Evolutionary conservation across 2,797 vertebrate genomes (phyloP).

Genomic region (Acanthornis magna): DNA sequence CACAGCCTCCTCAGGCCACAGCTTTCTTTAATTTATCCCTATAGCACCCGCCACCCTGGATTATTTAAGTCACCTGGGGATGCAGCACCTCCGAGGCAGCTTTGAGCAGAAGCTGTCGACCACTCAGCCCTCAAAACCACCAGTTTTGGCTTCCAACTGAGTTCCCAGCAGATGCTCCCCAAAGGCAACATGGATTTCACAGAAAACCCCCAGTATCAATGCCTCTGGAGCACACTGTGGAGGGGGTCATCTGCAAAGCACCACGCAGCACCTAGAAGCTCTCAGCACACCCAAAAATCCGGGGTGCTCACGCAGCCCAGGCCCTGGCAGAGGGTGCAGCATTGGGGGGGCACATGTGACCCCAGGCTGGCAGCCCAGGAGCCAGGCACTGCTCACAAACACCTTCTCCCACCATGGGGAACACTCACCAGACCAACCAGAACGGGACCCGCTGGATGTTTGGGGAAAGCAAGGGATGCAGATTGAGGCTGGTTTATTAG

Average conservation of each 20-base stretch:
- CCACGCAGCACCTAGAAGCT: accelerated
- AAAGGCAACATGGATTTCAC: accelerated
- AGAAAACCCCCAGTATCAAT: accelerated
- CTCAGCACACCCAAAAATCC: background rate
- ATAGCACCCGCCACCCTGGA: background rate
- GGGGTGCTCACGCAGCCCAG: accelerated
- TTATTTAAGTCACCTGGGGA: background rate
- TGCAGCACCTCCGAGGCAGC: accelerated
- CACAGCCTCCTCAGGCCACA: background rate
- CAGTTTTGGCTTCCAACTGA: background rate
- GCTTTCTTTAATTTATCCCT: constrained; percentile 8
- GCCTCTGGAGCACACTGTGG: background rate
- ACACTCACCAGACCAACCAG: accelerated
- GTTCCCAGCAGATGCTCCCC: background rate
- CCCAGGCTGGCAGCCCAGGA: background rate
- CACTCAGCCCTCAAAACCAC: background rate
- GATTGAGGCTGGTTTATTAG: constrained; percentile 45
- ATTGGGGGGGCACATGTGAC: accelerated
- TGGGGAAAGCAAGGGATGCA: background rate
- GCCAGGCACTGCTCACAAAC: background rate
- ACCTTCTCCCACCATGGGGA: background rate
- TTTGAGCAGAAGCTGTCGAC: background rate
- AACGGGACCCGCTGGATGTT: accelerated
- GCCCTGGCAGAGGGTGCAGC: background rate
- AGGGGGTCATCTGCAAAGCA: background rate